Percentiles rank a stretch among this genome's conserved stretches.
Conservation (phyloP, 2,888 invertebrate species). For the Ormyrus pomaceus region DNA sequence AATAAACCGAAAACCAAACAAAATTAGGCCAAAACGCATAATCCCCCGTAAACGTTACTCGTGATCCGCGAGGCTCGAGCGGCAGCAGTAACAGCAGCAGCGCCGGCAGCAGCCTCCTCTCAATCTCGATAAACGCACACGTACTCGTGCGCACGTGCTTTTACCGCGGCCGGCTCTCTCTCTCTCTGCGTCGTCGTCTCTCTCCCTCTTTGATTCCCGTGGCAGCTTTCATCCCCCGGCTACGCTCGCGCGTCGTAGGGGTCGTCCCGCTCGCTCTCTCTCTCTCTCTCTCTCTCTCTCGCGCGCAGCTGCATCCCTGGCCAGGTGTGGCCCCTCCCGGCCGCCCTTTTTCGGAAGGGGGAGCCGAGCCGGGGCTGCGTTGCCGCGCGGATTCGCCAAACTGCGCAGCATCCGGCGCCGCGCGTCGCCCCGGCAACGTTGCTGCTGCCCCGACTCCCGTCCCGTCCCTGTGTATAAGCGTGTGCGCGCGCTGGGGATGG, state of each 20-base stretch:
- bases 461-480: not conserved
- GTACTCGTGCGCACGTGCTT: constrained; percentile 6
- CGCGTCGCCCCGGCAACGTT: constrained; percentile 62
- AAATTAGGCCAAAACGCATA: no score
- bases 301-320: constrained; percentile 51
- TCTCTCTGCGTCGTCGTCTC: constrained; percentile 9
- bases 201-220: constrained; percentile 3
- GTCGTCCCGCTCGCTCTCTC: constrained; percentile 17
- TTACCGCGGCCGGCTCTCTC: constrained; percentile 26
- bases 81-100: no score
- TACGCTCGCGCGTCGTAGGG: constrained; percentile 47
- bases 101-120: not conserved
- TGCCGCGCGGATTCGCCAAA: constrained; percentile 50
- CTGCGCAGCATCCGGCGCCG: constrained; percentile 50
- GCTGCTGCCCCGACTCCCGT: constrained; percentile 38
- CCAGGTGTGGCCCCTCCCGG: constrained; percentile 50
- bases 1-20: no score
- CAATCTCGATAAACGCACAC: constrained; percentile 3
- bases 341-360: not conserved
- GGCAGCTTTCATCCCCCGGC: constrained; percentile 31
- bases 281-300: no score
- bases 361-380: constrained; percentile 23
- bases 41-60: no score
- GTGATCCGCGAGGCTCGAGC: no score
- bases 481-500: constrained; percentile 12